Evolutionary conservation across 2,113 vertebrate genomes (phyloP).

Genomic region (Rhombomys opimus): DNA sequence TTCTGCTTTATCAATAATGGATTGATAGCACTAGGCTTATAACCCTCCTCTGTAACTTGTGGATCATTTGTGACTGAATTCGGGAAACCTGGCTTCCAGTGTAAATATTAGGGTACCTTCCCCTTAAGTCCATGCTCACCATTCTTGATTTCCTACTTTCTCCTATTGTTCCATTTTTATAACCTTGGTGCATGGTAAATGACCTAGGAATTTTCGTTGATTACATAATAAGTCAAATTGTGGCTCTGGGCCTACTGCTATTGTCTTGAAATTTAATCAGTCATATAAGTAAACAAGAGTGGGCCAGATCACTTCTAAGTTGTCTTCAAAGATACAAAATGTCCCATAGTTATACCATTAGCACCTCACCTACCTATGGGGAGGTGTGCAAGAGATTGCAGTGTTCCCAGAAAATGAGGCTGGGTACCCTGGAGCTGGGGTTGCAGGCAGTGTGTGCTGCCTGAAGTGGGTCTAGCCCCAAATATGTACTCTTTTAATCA

Average conservation of each 20-base stretch:
- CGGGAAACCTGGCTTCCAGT: background rate
- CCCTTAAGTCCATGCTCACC: background rate
- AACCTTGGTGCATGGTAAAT: background rate
- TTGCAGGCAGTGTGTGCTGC: background rate
- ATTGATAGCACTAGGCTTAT: background rate
- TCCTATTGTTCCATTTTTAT: background rate
- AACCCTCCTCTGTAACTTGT: background rate
- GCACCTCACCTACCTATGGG: background rate
- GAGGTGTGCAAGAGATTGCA: background rate
- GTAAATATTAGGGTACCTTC: background rate
- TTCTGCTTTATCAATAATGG: background rate
- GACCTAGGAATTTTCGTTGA: conserved; percentile 3
- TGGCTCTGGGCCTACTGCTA: background rate
- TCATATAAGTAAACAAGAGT: background rate
- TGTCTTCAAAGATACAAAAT: background rate
- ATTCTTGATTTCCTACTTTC: background rate
- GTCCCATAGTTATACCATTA: background rate
- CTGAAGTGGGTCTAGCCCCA: background rate
- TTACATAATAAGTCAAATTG: background rate
- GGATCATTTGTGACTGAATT: background rate
- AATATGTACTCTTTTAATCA: background rate
- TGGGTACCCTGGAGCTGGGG: too few relatives aligned
- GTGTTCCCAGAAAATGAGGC: too few relatives aligned
- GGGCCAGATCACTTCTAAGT: background rate
- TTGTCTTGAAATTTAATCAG: background rate